phyloP scores from a whole-genome alignment of 2,113 vertebrate genomes.

The Suricata suricatta region DNA sequence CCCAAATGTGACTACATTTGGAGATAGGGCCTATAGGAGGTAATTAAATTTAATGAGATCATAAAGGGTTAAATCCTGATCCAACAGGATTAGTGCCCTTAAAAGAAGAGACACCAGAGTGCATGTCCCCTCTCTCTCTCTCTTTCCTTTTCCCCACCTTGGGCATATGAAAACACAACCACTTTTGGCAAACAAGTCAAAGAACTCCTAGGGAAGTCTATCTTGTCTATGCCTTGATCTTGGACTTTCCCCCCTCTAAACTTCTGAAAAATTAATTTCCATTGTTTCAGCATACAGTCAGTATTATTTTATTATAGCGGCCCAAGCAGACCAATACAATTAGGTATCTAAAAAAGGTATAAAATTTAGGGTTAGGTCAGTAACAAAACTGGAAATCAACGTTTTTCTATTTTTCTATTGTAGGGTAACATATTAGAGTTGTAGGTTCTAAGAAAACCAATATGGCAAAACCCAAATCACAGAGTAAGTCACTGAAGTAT shows the following conservation, averaged over 20 bases:
- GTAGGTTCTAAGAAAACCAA: not conserved
- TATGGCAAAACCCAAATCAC: not conserved
- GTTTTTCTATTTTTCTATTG: not conserved
- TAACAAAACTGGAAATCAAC: slow-evolving; percentile 4
- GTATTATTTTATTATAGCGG: not conserved
- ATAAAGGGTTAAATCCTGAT: not conserved
- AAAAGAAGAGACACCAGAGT: not conserved
- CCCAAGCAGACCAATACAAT: not conserved
- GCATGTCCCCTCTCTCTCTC: not conserved
- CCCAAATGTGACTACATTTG: not conserved
- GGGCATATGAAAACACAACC: not conserved
- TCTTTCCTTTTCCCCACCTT: not conserved
- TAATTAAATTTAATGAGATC: not conserved
- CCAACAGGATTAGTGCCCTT: not conserved
- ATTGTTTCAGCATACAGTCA: not conserved
- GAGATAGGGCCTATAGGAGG: not conserved
- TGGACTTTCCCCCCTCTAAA: not conserved
- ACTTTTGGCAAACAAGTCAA: not conserved
- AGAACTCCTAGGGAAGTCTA: not conserved
- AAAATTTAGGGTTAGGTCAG: not conserved
- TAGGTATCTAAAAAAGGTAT: not conserved
- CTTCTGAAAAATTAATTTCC: not conserved
- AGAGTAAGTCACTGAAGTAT: not conserved
- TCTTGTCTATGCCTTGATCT: not conserved
- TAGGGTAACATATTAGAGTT: not conserved